Evolutionary conservation across 2,797 vertebrate species (phyloP).

Genomic region (Florisuga fusca): DNA sequence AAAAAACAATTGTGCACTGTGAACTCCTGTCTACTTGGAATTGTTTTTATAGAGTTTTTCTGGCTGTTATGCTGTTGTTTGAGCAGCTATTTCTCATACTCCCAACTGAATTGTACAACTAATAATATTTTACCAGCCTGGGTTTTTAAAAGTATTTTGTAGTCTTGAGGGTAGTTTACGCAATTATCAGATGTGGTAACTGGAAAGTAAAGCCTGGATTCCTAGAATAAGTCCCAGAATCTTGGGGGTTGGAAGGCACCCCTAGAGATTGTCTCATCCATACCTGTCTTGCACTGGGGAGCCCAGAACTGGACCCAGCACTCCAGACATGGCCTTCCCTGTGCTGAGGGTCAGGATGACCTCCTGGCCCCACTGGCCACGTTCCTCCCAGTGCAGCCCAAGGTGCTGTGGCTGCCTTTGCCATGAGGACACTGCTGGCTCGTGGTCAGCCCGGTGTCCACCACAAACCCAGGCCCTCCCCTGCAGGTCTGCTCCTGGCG

Average conservation of each 20-base stretch:
- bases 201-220: background rate
- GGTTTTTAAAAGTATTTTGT: background rate
- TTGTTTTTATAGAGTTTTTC: background rate
- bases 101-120: background rate
- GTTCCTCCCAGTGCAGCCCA: background rate
- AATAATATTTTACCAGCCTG: background rate
- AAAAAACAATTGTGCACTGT: background rate
- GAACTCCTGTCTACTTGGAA: background rate
- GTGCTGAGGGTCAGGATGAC: background rate
- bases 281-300: background rate
- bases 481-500: too few relatives aligned
- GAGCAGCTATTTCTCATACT: conserved; percentile 18
- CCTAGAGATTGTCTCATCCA: background rate
- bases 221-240: background rate
- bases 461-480: background rate
- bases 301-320: background rate
- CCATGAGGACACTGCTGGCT: background rate
- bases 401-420: background rate
- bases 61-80: background rate
- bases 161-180: background rate
- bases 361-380: rapidly evolving
- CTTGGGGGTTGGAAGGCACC: background rate
- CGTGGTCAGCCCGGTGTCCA: rapidly evolving
- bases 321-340: background rate
- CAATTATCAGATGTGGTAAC: background rate